Base-by-base conservation (phyloP, 2,888 invertebrate genomes). In the Euproctis similis region DNA sequence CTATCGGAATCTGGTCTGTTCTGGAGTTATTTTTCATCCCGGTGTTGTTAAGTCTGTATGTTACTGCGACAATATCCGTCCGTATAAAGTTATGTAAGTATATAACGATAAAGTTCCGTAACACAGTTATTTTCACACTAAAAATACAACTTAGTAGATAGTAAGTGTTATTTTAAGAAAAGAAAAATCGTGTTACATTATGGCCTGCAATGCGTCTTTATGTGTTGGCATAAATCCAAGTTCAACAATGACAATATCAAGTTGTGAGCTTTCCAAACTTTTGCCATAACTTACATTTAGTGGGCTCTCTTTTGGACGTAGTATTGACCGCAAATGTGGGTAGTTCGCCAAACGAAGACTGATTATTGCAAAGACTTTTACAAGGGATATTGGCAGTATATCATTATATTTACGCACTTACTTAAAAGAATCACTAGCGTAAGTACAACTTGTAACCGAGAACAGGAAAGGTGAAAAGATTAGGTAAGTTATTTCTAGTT, bases 201-300 rank as follows among this genome's bases (percentile, higher is more conserved):
- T 23, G 45, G 51, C 60, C 62, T 40, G 72, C 73, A 74, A 53
- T 72, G 71, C 71, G 70, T 68, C 70, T 59, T 66, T 57, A 46
- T 47, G 51, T 48, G 52, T 63, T 78, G 80, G 80, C 77, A 48
- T 53, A 49, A 60, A 56, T 69, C 78, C 77, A 76, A 74, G 44
- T 44, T 53, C 49, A 54, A 50, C 53, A 51, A 58, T 67, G 73
- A 72, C 69, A 66, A 57, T 63, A 63, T 73, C 72, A 69, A 64
- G 57, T 50, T 49, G 54, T 46, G 40, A 50, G 45, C 53, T 54
- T 52, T 57, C 40, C 46, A 61, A 73, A 72, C 59, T 71, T 69
- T 53, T 35, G 42, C 45, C 46, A 45, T 55, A 50, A 53, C 53
- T 27, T 34, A 44, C 44, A 40, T 24, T 42, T 42, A 39, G 45